phyloP scores from a whole-genome alignment of 2,888 invertebrate genomes.

The Harpalus rubripes region DNA sequence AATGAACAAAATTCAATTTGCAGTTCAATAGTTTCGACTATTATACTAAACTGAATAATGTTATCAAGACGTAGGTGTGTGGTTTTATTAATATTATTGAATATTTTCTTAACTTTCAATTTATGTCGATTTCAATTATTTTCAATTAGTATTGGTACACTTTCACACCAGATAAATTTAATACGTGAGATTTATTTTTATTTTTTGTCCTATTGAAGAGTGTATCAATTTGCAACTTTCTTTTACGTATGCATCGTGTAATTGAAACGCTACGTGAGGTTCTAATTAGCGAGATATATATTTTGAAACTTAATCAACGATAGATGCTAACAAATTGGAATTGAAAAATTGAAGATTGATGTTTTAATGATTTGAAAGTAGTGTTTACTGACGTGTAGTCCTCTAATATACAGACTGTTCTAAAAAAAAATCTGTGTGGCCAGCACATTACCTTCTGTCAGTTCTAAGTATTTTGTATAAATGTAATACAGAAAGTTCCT shows the following conservation, averaged over 20 bases:
- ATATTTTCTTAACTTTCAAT: background rate
- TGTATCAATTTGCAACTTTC: conserved; percentile 2
- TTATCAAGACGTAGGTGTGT: too few relatives aligned
- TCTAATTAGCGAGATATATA: background rate
- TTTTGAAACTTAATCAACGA: background rate
- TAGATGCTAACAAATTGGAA: background rate
- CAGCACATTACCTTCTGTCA: too few relatives aligned
- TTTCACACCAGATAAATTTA: background rate
- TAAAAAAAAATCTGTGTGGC: too few relatives aligned
- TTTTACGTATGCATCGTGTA: background rate
- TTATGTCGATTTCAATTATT: background rate
- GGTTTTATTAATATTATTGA: background rate
- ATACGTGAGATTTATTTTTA: background rate
- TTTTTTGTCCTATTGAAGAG: background rate
- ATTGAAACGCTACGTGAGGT: background rate
- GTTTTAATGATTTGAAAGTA: background rate
- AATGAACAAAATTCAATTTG: background rate
- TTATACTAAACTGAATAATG: too few relatives aligned
- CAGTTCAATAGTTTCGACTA: background rate
- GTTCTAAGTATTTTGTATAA: too few relatives aligned
- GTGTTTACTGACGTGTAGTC: too few relatives aligned
- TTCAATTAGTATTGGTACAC: background rate
- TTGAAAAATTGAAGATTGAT: background rate
- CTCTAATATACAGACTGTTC: too few relatives aligned
- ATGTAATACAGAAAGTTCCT: too few relatives aligned